Conservation (phyloP, 2,113 vertebrate species). For the Hippopotamus amphibius region DNA sequence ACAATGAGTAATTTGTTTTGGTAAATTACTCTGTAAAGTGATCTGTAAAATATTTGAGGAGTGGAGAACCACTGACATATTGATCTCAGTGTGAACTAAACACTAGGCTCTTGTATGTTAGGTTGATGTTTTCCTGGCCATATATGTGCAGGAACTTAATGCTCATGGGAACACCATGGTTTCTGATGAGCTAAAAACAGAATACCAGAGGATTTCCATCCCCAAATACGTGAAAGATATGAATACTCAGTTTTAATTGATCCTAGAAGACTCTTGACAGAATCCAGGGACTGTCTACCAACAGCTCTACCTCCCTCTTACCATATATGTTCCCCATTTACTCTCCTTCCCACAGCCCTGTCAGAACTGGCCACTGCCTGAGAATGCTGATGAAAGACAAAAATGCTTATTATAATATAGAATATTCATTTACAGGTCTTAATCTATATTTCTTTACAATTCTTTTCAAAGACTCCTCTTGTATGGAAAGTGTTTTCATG, state of each 20-base stretch:
- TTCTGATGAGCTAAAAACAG: not conserved
- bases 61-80: not conserved
- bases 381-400: not conserved
- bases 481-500: not conserved
- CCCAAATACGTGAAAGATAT: not conserved
- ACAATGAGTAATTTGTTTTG: not conserved
- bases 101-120: not conserved
- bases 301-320: fast-evolving
- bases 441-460: not conserved
- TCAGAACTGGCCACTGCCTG: not conserved
- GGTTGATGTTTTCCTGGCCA: not conserved
- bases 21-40: not conserved
- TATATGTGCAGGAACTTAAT: not conserved
- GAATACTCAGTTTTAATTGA: not conserved
- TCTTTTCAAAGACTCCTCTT: not conserved
- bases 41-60: not conserved
- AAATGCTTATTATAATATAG: not conserved
- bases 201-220: not conserved
- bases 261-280: not conserved
- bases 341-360: not conserved
- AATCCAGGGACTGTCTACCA: not conserved
- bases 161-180: not conserved
- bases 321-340: not conserved
- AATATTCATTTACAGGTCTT: not conserved
- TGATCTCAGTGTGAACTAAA: not conserved